Evolutionary conservation across 2,113 vertebrate genomes (phyloP).

Genomic region (Larimichthys polyactis): DNA sequence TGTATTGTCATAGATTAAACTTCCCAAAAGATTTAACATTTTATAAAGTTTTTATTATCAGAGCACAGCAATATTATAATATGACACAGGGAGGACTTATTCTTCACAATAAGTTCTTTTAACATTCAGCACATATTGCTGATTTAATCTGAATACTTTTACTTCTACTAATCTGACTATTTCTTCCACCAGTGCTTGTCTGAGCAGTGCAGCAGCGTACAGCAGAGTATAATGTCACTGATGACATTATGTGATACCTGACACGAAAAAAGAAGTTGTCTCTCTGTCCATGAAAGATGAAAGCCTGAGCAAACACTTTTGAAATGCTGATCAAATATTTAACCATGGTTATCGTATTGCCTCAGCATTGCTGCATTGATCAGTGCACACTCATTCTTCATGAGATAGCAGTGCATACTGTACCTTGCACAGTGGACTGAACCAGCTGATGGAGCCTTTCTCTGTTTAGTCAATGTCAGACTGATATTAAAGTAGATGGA

Average conservation of each 20-base stretch:
- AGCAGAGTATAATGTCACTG: not conserved
- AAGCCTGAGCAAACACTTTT: conserved; percentile 40
- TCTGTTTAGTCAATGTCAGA: conserved; percentile 6
- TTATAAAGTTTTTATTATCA: not conserved
- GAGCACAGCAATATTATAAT: not conserved
- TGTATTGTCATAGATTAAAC: not conserved
- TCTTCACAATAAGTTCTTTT: not conserved
- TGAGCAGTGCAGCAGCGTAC: not conserved
- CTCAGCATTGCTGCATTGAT: conserved; percentile 41
- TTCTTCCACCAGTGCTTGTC: not conserved
- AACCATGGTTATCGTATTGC: conserved; percentile 16
- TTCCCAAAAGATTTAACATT: not conserved
- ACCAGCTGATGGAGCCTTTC: conserved; percentile 5
- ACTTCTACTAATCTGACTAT: too few relatives aligned
- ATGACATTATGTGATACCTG: not conserved
- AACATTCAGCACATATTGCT: not conserved
- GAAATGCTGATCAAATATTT: conserved; percentile 58
- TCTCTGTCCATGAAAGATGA: not conserved
- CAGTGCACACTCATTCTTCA: not conserved
- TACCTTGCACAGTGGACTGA: conserved; percentile 46
- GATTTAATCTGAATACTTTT: not conserved
- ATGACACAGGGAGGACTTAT: not conserved
- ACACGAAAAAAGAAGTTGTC: not conserved
- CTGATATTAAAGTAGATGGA: conserved; percentile 2
- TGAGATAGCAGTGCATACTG: conserved; percentile 15